Base-by-base conservation (phyloP, 1,140 invertebrate species). In the Mercenaria mercenaria region DNA sequence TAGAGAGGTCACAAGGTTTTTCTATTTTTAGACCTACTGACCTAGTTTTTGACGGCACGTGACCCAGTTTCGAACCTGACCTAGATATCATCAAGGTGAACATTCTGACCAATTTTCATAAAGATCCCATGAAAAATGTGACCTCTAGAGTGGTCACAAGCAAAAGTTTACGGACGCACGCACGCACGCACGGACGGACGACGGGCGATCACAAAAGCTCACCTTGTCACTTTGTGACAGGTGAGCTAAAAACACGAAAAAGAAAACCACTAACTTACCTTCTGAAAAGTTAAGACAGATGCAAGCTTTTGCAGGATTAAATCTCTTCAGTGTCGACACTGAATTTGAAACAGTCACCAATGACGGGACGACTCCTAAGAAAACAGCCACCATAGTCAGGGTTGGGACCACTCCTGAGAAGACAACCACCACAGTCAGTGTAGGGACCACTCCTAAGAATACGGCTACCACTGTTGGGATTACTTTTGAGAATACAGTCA, bases 301-400 rank as follows among this genome's bases (percentile, higher is more conserved):
- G 59, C 59, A 61, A 61, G 59, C 59, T 61, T 61, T 61, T n/a
- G 59, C 59, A 61, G 59, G 59, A 61, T 61, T 61, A 61, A 61
- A 61, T 61, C 59, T 61, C 59, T 61, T 61, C 59, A 61, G 59
- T 61, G 59, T 61, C 59, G 20, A 61, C 29, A 29, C 59, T 10
- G 59, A 61, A 61, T 61, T 61, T 61, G 59, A 61, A 61, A 61
- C 50, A 52, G 50, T 52, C 59, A 61, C 59, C 59, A 61, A 23
- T 11, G 59, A 10, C 23, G 26, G 59, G 20, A 61, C 59, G 6
- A 61, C 59, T 10, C 59, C 59, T 61, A 61, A 61, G 59, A 61
- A 61, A 61, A n/a, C 59, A 61, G 59, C 59, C 59, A 61, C 8
- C 20, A 29, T 10, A n/a, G 59, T 6, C 59, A 61, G 20, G 6